Base-by-base conservation (phyloP, 2,888 invertebrate species). In the Proisotoma minuta region DNA sequence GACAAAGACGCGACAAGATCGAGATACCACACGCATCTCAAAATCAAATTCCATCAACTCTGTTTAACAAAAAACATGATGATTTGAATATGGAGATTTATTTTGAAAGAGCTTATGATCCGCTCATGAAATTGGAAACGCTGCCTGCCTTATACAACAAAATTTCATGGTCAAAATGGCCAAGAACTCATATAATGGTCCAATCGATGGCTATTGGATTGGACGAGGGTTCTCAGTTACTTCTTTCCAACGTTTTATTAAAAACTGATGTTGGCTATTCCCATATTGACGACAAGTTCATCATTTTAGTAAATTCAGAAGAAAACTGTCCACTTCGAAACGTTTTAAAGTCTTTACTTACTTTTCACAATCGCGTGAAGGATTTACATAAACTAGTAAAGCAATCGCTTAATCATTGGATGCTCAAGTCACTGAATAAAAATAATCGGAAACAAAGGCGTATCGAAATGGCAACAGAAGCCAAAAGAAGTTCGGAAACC, bases 321-420 rank as follows among this genome's bases (percentile, higher is more conserved):
- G 5, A 5, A 10, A 28, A 58, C 24, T 3, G 8, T 2, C 34
- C 29, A 29, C 5, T 12, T 29, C 1, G 4, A 47, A 49, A 28
- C 18, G 48, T 27, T 5, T 54, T 18, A 1, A 22, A 12, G 28
- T 54, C 10, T 28, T 68, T 8, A 8, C 47, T 68, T 15, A n/a
- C 18, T 34, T 60, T 61, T 23, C 65, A 68, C 39, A 28, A 22
- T 24, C 61, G 40, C 22, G 43, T 59, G 24, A 62, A 56, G 12
- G 54, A 66, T 60, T 22, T 64, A 2, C 59, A 64, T 29, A 63
- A 43, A n/a, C 18, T 68, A 8, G 43, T 66, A 1, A 66, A 60
- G 26, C 63, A 26, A 18, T 66, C 62, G 26, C 18, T 68, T 15
- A 29, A 12, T 8, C 50, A 57, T 56, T 63, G 63, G 65, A 40